Evolutionary conservation across 2,888 invertebrate genomes (phyloP).

Genomic region (Ceramica pisi): DNA sequence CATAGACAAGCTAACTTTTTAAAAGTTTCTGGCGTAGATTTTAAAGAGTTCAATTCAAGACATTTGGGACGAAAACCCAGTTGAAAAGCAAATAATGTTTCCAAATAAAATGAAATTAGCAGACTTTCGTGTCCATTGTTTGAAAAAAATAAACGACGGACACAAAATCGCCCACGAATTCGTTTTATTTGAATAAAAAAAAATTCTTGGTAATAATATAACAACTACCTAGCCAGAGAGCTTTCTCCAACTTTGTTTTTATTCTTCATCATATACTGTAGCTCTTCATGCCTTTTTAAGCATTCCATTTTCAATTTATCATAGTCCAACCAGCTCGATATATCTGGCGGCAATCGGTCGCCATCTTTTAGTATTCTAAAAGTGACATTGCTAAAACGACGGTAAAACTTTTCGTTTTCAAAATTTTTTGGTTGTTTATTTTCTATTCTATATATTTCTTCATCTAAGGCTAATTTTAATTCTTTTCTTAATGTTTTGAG

Average conservation of each 20-base stretch:
- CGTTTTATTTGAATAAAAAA: constrained; percentile 19
- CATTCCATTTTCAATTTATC: constrained; percentile 91
- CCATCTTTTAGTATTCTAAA: constrained; percentile 88
- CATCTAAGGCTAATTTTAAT: constrained; percentile 85
- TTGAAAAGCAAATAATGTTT: constrained; percentile 16
- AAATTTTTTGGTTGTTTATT: constrained; percentile 71
- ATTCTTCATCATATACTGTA: constrained; percentile 82
- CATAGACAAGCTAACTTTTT: not conserved
- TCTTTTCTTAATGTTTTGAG: constrained; percentile 91
- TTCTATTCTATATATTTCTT: constrained; percentile 79
- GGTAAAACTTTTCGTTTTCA: constrained; percentile 81
- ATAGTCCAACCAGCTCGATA: constrained; percentile 91
- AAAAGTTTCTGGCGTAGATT: not conserved
- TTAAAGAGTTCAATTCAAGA: constrained; percentile 32
- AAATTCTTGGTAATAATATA: constrained; percentile 44
- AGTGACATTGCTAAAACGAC: constrained; percentile 89
- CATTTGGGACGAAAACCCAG: constrained; percentile 28
- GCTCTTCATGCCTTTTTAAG: constrained; percentile 82
- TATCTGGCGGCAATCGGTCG: constrained; percentile 85
- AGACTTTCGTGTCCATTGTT: not conserved
- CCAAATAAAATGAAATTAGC: constrained; percentile 29
- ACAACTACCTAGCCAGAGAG: constrained; percentile 81
- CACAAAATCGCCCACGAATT: not conserved
- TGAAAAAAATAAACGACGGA: not conserved
- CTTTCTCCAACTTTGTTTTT: constrained; percentile 78